Evolutionary conservation across 1,140 invertebrate genomes (phyloP), one percentile per base, ranked within the genome.

Genomic region (Lysiphlebus fabarum): DNA sequence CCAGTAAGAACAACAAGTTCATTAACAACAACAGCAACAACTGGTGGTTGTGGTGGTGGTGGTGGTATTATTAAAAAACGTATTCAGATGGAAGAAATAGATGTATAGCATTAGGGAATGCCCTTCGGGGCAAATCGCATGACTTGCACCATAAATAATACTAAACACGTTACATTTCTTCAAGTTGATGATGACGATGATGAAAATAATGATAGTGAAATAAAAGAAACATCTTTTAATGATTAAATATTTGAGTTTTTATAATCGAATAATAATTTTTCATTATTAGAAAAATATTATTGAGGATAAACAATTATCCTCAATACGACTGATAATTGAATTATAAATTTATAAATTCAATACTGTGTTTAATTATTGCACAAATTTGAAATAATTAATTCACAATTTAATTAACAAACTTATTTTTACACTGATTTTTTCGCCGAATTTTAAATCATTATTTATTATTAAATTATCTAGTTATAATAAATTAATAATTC

Each of bases 11-110:
- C 76, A 4, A 77, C 76, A 14, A 77, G 75, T 56, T 78, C 77
- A 8, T 65, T 78, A 9, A 79, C 17, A 26, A 26, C 17, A 26
- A 2, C 17, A 26, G 67, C 62, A 62, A 74, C 70, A 34, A 57
- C 62, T 48, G 14, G 74, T 69, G 17, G 77, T 73, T 74, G n/a
- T 69, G 14, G 77, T 73, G n/a, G 63, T 66, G 59, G 67, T 65
- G 68, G 70, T 14, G 80, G 79, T 14, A 83, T 82, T 1, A 74
- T 84, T 53, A 86, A 86, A 70, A 86, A 86, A 79, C 77, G 84
- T 56, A 84, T 86, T 56, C 85, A 86, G 72, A 86, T 86, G 61
- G 84, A 86, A 73, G 85, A 86, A 68, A 85, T 85, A 69, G 83
- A 84, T 42, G 84, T 86, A 82, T 86, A 84, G 81, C 82, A 81